Evolutionary conservation across 2,113 vertebrate genomes (phyloP).

Genomic region (Sapajus apella): DNA sequence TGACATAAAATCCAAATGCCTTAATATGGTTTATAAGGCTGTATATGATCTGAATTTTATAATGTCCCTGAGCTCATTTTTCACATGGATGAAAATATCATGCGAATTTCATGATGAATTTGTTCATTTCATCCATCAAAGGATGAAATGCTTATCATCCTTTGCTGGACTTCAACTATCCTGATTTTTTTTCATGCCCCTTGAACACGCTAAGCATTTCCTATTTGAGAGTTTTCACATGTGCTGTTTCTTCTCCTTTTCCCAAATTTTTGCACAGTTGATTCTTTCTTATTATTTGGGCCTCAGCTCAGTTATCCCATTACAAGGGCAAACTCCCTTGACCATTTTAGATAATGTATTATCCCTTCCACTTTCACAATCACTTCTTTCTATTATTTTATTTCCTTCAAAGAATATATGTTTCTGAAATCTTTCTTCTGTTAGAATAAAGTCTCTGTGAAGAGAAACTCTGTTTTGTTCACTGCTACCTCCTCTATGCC

Average conservation of each 20-base stretch:
- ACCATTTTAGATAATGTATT: neutral
- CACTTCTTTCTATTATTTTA: neutral
- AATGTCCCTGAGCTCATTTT: neutral
- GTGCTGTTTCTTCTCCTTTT: neutral
- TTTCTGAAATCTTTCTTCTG: neutral
- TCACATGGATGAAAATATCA: neutral
- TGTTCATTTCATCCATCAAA: too few species aligned
- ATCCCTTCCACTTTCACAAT: neutral
- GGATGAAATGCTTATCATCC: neutral
- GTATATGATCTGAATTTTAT: neutral
- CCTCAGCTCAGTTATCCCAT: neutral
- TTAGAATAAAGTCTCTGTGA: neutral
- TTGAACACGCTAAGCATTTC: neutral
- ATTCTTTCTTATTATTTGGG: neutral
- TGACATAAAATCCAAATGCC: constrained; percentile 7
- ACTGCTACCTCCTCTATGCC: neutral
- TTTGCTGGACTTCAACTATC: neutral
- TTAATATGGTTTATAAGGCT: neutral
- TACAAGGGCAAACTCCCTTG: neutral
- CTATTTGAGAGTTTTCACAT: neutral
- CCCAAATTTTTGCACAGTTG: neutral
- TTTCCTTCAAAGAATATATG: neutral
- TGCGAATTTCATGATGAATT: too few species aligned
- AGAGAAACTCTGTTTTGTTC: constrained; percentile 11
- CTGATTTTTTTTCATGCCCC: neutral